A percentile compares a stretch with the other conserved stretches of the same genome.
phyloP scores from a whole-genome alignment of 2,888 invertebrate genomes.

The Nymphalis polychloros region DNA sequence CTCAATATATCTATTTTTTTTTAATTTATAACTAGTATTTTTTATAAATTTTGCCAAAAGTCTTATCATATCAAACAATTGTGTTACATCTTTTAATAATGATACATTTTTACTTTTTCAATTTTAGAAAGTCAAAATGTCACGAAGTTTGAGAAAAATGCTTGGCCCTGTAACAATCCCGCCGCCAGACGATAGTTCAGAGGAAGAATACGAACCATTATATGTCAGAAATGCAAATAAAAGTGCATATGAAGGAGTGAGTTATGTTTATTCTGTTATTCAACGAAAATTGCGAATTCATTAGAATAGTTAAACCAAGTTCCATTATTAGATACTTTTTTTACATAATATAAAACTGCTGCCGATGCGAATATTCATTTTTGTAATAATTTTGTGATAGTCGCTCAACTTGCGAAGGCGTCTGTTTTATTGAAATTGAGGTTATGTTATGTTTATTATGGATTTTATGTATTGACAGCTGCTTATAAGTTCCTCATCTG shows the following conservation, averaged over 20 bases:
- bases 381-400: background rate
- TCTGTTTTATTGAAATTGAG: too few species aligned
- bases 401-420: background rate
- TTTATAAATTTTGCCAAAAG: too few species aligned
- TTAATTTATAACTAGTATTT: too few species aligned
- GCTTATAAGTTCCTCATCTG: slow-evolving; percentile 42
- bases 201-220: slow-evolving; percentile 54
- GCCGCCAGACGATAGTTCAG: slow-evolving; percentile 48
- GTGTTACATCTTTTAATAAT: too few species aligned
- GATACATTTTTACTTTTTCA: background rate
- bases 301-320: too few species aligned
- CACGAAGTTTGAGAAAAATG: slow-evolving; percentile 47
- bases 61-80: too few species aligned
- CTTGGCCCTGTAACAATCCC: slow-evolving; percentile 41
- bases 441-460: too few species aligned
- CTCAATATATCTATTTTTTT: too few species aligned
- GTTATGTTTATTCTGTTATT: slow-evolving; percentile 25
- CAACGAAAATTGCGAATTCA: too few species aligned
- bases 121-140: slow-evolving; percentile 38
- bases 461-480: slow-evolving; percentile 36
- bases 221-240: slow-evolving; percentile 39
- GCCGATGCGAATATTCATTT: background rate
- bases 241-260: slow-evolving; percentile 44
- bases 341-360: background rate
- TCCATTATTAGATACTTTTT: background rate